Base-by-base conservation (phyloP, 2,888 invertebrate species). In the Operophtera brumata region DNA sequence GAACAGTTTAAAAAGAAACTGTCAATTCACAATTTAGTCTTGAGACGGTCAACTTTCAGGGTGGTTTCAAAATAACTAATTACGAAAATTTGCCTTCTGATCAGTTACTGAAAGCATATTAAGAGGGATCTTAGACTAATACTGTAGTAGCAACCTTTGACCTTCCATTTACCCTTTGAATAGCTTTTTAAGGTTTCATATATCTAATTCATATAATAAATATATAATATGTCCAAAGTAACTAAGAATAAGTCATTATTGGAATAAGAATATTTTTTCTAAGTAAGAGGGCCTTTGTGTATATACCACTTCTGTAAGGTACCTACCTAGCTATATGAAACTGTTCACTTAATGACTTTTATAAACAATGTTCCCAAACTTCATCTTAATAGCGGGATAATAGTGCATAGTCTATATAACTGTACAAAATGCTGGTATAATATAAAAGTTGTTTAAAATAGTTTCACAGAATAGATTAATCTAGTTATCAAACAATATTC, bases 361-460 rank as follows among this genome's bases (percentile, higher is more conserved):
- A 56, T 41, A 36, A 52, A 44, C 66, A 58, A 52, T 55, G 45
- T 57, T 65, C 59, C 57, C 54, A 47, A 59, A 20, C 32, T 56
- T 54, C 47, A 46, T 57, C 40, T 50, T 43, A 47, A 39, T 56
- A 54, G 58, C 50, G 75, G 72, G 67, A 72, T 74, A 74, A 74
- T 80, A 82, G 75, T 69, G 66, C 73, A 77, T 75, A 78, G 77
- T 77, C 78, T 73, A 51, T 57, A 44, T 57, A 59, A 74, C 84
- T 86, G 84, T 86, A 86, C 84, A 84, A 86, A 84, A 78, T 81
- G 77, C 83, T 84, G 75, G 77, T 78, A 73, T 78, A 88, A 89
- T 89, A 90, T 90, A 90, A 90, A 90, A 90, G 90, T 90, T 90
- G 90, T 90, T 89, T 90, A 90, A 89, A 85, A 80, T 87, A 84